A percentile compares a stretch with the other conserved stretches of the same genome.
phyloP scores from a whole-genome alignment of 2,888 invertebrate genomes.

The Disparrhopalites patrizii region DNA sequence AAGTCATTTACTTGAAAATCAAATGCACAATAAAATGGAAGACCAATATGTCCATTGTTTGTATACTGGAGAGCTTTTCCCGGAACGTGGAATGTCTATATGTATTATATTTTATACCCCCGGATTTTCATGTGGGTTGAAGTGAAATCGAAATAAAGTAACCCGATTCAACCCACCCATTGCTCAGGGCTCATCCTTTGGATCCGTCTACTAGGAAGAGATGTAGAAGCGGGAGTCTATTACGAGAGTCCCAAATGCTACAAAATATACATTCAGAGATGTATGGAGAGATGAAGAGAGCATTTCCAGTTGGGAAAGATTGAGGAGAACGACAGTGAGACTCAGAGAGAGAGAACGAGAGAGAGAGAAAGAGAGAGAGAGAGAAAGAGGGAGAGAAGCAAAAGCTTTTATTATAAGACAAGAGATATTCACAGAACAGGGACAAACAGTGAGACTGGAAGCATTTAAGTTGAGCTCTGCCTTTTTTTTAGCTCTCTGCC shows the following conservation, averaged over 20 bases:
- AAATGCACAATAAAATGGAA: constrained; percentile 34
- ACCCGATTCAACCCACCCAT: constrained; percentile 7
- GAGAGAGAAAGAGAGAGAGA: not conserved
- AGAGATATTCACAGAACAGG: too few species aligned
- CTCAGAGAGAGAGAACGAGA: not conserved
- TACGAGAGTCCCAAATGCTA: too few species aligned
- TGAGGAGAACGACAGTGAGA: not conserved
- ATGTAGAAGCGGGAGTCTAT: not conserved
- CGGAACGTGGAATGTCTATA: too few species aligned
- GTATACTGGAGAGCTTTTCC: too few species aligned
- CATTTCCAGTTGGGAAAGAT: too few species aligned
- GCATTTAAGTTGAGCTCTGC: not conserved
- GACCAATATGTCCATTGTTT: constrained; percentile 16
- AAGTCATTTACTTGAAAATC: constrained; percentile 37
- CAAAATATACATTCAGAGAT: not conserved
- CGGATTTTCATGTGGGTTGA: constrained; percentile 3
- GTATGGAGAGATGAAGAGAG: not conserved
- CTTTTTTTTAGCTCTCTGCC: not conserved
- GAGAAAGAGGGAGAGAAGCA: not conserved
- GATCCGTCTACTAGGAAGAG: not conserved
- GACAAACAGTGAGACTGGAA: not conserved
- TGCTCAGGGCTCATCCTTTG: too few species aligned
- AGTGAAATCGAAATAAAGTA: constrained; percentile 21
- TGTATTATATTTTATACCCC: too few species aligned
- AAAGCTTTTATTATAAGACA: not conserved